Base-by-base conservation (phyloP, 2,888 invertebrate genomes). In the Thereva nobilitata region DNA sequence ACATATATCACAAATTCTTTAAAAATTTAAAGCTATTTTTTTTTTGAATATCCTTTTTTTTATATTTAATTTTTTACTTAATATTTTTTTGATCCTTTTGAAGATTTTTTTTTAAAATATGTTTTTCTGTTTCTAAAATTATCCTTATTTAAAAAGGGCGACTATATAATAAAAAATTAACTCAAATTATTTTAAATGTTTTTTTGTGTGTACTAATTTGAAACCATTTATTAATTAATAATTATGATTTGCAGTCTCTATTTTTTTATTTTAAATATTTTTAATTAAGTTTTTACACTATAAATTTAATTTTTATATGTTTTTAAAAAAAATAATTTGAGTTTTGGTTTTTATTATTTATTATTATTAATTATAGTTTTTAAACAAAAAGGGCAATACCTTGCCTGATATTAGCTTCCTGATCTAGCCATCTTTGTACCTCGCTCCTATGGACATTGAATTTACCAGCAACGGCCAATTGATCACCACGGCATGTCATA, bases 401-500 rank as follows among this genome's bases (percentile, higher is more conserved):
- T 69, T 72, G 72, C 42, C 71, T 68, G 47, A 72, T 71, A 67
- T 67, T 68, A 45, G 70, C 78, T 64, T 83, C 84, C 72, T 83
- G 84, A 72, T 85, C 84, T 66, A 85, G 75, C 86, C 86, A 86
- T 72, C 84, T 84, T 71, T 85, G 84, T 64, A 85, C 80, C 72
- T 84, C 83, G 54, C 82, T 77, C 54, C 82, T 72, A 38, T 65
- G 55, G n/a, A 56, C 41, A 55, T 81, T 80, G 73, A 81, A 83
- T 72, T 83, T 83, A 63, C 75, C 78, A 8, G 82, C 82, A 4
- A 82, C 82, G 7, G 82, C 82, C 67, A 82, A 74, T 68, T 83
- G 83, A 73, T 82, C 82, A 5, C 82, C 82, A 68, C 80, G 77
- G 72, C 83, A 83, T 40, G 82, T 78, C 49, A 83, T 73, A 72